Evolutionary conservation across 2,888 invertebrate species (phyloP), one percentile per base, ranked within the genome.

Genomic region (Orgyia antiqua): DNA sequence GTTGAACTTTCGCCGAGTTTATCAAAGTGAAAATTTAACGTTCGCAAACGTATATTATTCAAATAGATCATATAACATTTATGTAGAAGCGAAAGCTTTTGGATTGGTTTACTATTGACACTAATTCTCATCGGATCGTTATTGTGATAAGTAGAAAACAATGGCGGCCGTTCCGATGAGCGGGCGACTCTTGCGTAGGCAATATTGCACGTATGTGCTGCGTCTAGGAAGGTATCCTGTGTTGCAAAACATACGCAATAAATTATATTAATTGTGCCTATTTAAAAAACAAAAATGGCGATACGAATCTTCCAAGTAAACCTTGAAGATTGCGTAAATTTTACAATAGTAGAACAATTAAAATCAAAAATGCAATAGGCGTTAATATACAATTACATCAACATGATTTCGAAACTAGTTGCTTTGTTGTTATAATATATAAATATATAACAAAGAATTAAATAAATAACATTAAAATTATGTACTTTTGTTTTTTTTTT

Each of bases 51-150:
- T 27, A 39, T 43, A 45, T 45, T 42, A 44, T 35, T 39, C 30
- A 19, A 31, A 39, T 17, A 33, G 18, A 42, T 39, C 39, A 39
- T 31, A 39, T 9, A 34, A 33, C 42, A 48, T 19, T 30, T 9
- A 13, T 31, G 15, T 42, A 49, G 63, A 65, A 63, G 34, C 58
- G 60, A 69, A 68, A 68, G 56, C 55, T 42, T 33, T 33, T 33
- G 45, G 33, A 42, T 55, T 35, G 36, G 46, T 48, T 49, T 39
- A 37, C 39, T 62, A 68, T 73, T 68, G 67, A 70, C 74, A 72
- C 55, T 71, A 72, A 77, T 78, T 68, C 68, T 58, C 50, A 51
- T 42, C 44, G 68, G 75, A 79, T 78, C 63, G 57, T 39, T 29
- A 44, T 42, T 44, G 48, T 46, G 75, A 73, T 78, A 78, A 69